phyloP scores from a whole-genome alignment of 1,140 invertebrate species.

The Trichonephila clavata region DNA sequence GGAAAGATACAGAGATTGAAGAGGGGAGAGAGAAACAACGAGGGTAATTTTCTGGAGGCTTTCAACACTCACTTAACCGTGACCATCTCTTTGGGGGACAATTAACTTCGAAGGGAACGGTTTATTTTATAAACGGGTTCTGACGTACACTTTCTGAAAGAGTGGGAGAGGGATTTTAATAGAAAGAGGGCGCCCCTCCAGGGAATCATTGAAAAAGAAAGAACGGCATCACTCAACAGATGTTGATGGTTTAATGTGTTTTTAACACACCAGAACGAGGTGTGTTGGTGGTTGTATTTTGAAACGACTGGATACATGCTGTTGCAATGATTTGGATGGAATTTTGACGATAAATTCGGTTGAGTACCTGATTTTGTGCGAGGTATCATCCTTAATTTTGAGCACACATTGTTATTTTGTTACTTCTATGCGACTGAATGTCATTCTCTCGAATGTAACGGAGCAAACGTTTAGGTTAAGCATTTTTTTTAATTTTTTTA shows the following conservation, averaged over 20 bases:
- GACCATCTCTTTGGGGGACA: conserved; percentile 69
- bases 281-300: not conserved
- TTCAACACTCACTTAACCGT: conserved; percentile 70
- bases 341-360: not conserved
- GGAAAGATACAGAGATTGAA: conserved; percentile 56
- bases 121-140: conserved; percentile 62
- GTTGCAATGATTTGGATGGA: not conserved
- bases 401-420: too few species aligned
- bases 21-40: not conserved
- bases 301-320: not conserved
- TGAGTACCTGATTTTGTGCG: not conserved
- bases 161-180: not conserved
- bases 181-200: conserved; percentile 25
- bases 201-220: conserved; percentile 23
- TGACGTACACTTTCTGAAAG: conserved; percentile 19
- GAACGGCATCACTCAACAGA: conserved; percentile 21
- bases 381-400: too few species aligned
- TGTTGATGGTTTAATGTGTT: conserved; percentile 57
- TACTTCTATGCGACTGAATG: too few species aligned
- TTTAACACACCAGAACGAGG: conserved; percentile 36
- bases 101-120: conserved; percentile 59
- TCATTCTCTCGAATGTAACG: too few species aligned
- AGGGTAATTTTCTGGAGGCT: conserved; percentile 70
- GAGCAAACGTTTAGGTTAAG: too few species aligned
- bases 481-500: too few species aligned